Evolutionary conservation across 2,797 vertebrate species (phyloP), one percentile per base, ranked within the genome.

Genomic region (Mus minutoides): DNA sequence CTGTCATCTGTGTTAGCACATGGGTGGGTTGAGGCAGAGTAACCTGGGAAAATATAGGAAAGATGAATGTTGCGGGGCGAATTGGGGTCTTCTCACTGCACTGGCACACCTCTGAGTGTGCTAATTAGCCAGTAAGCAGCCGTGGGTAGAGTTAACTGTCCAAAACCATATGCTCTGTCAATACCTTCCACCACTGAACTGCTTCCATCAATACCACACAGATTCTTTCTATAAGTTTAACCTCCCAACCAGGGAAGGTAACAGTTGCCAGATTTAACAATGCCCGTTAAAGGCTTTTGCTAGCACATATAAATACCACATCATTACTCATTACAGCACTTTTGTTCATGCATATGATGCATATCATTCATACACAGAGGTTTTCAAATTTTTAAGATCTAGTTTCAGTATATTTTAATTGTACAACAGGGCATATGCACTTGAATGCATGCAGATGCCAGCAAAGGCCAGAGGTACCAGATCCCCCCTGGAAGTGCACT

Each of bases 31-130:
- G 60, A 82, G 10, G 58, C 1, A 54, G 17, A 95, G 56, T 12
- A 54, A 58, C 9, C 17, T 24, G 69, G 26, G 40, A n/a, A 34
- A 43, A 43, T 29, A 21, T 1, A 0, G n/a, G 11, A 29, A 13
- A 54, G 29, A 4, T 13, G n/a, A 62, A 13, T 29, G 0, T 0
- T 10, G 43, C 13, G 17, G 14, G 37, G 11, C 4, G 6, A 12
- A 34, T 13, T 11, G 1, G 8, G 2, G 0, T 49, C 10, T 40
- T 54, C 16, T n/a, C 24, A 0, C 1, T 6, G 6, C n/a, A 40
- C 22, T 16, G 29, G n/a, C 17, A 24, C 43, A 67, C 40, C 29
- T 49, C 62, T 40, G 0, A 19, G 0, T 12, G 16, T 22, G 19
- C 26, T 60, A 73, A 60, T 67, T 19, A 85, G 6, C 78, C 8